A percentile compares a stretch with the other conserved stretches of the same genome.
Evolutionary conservation across 1,140 invertebrate species (phyloP).

Genomic region (Copidosoma floridanum): DNA sequence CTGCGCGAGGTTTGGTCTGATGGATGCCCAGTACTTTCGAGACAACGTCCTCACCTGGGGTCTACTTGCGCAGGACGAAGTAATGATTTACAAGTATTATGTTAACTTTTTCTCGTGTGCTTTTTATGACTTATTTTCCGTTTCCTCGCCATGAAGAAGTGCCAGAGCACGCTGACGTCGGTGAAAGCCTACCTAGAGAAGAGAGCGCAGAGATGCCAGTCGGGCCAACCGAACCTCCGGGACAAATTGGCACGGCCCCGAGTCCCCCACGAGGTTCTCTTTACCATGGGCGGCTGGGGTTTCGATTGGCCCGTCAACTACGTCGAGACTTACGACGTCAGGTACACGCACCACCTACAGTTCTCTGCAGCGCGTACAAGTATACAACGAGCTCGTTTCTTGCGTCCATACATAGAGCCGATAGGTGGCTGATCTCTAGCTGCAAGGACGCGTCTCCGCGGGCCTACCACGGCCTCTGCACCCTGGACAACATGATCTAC

Average conservation of each 20-base stretch:
- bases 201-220: constrained; percentile 50
- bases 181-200: constrained; percentile 63
- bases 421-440: constrained; percentile 64
- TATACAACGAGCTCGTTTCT: too few species aligned
- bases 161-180: constrained; percentile 66
- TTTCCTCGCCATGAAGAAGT: too few species aligned
- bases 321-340: constrained; percentile 76
- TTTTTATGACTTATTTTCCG: too few species aligned
- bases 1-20: constrained; percentile 67
- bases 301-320: constrained; percentile 72
- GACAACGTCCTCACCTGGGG: constrained; percentile 62
- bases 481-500: constrained; percentile 68
- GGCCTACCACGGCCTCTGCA: constrained; percentile 74
- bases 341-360: constrained; percentile 21
- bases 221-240: not conserved
- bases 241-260: constrained; percentile 59
- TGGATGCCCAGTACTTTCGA: constrained; percentile 65
- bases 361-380: too few species aligned
- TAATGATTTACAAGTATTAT: too few species aligned
- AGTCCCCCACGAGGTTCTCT: constrained; percentile 69
- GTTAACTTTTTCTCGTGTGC: too few species aligned
- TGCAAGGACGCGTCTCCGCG: constrained; percentile 64
- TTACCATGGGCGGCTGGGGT: constrained; percentile 78
- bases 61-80: not conserved
- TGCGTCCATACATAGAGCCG: too few species aligned